Percentiles rank a stretch among this genome's conserved stretches.
These are phyloP conservation scores for Macropis europaea DNA, from an alignment of 2,888 invertebrate genomes.

Conservation along the genomic window DNA sequence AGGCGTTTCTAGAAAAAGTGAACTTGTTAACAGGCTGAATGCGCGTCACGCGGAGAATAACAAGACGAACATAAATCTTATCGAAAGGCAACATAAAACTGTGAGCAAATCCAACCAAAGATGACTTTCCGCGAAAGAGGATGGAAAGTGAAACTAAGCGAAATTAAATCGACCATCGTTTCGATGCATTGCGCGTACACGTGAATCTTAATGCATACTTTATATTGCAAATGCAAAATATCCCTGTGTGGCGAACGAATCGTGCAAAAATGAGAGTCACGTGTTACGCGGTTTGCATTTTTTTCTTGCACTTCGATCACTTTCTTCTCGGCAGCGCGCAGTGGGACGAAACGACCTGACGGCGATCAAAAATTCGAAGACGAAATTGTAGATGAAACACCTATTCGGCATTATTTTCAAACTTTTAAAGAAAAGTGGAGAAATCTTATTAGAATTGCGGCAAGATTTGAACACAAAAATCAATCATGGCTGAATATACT, in stretches of 20 bases:
- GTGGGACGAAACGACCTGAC: too few species aligned
- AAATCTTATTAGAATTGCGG: too few species aligned
- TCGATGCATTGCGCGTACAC: neutral
- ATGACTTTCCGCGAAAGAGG: neutral
- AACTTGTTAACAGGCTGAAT: too few species aligned
- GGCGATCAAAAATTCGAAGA: too few species aligned
- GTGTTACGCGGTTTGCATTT: neutral
- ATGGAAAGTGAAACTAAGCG: neutral
- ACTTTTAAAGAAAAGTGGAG: too few species aligned
- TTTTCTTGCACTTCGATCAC: neutral
- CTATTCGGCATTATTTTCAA: too few species aligned
- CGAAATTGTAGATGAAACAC: too few species aligned
- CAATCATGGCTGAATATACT: too few species aligned
- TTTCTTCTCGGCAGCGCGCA: neutral
- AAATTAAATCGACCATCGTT: neutral
- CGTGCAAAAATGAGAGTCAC: neutral
- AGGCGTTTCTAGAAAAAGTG: too few species aligned
- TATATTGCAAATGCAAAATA: neutral
- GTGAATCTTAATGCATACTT: neutral
- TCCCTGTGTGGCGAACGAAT: neutral
- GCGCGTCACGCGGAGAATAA: too few species aligned
- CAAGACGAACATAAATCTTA: too few species aligned
- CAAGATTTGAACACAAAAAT: too few species aligned
- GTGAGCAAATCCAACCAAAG: neutral
- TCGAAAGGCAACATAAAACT: neutral